Evolutionary conservation across 2,888 invertebrate species (phyloP).

Genomic region (Ochlodes sylvanus): DNA sequence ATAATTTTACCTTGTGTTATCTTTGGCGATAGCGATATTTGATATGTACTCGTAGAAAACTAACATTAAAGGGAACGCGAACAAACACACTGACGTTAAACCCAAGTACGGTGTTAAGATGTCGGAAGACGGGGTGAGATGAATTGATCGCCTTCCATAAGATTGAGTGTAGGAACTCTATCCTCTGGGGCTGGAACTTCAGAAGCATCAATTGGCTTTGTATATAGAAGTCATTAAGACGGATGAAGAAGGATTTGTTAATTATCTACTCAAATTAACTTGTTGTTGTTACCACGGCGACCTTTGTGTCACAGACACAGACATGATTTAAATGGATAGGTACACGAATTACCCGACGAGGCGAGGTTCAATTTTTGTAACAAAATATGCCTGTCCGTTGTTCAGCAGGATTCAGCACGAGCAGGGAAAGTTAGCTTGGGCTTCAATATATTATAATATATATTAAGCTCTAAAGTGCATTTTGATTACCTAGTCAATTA

Average conservation of each 20-base stretch:
- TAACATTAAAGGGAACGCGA: constrained; percentile 19
- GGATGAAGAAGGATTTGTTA: constrained; percentile 36
- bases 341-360: too few relatives aligned
- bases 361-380: too few relatives aligned
- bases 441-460: too few relatives aligned
- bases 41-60: constrained; percentile 7
- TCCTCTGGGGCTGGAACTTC: constrained; percentile 54
- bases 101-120: constrained; percentile 64
- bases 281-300: too few relatives aligned
- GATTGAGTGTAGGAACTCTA: constrained; percentile 65
- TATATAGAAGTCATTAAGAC: constrained; percentile 34
- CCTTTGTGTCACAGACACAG: too few relatives aligned
- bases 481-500: too few relatives aligned
- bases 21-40: background rate
- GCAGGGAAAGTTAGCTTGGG: too few relatives aligned
- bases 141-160: constrained; percentile 57
- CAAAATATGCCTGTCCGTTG: too few relatives aligned
- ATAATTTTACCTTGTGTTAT: background rate
- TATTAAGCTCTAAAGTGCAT: too few relatives aligned
- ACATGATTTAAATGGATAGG: too few relatives aligned
- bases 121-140: constrained; percentile 68
- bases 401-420: too few relatives aligned
- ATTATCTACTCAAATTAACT: constrained; percentile 28
- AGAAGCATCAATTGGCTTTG: constrained; percentile 32
- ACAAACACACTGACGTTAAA: constrained; percentile 51